Evolutionary conservation across 1,140 invertebrate genomes (phyloP), one percentile per base, ranked within the genome.

Genomic region (Asbolus verrucosus): DNA sequence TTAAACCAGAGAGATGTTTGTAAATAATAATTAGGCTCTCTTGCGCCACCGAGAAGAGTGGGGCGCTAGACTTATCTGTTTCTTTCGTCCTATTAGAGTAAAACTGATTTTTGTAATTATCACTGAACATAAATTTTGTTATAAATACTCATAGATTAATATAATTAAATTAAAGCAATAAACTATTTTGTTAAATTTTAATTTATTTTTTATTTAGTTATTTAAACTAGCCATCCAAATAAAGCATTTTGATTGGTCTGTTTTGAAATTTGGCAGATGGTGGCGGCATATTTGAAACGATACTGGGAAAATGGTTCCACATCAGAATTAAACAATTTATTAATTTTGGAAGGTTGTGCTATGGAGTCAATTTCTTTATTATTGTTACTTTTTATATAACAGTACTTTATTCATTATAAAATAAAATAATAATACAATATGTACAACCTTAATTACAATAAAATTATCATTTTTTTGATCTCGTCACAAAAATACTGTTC

Each of bases 61-160:
- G 8, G n/a, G n/a, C 8, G 24, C 24, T 8, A 27, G 3, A 27
- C 24, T 27, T 27, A 8, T 19, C 13, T 9, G 46, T 27, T 54
- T 43, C 46, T 9, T 8, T 11, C 24, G 62, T 65, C 62, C 61
- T 63, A 41, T 24, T 63, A 63, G 61, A 11, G n/a, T 63, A 39
- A 63, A n/a, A 41, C 46, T 4, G n/a, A 39, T 46, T 65, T 16
- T 46, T 65, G 27, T 65, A 43, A 65, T 65, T 65, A 65, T 65
- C 24, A 74, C 69, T 75, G 69, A 69, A 72, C 31, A 63, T 50
- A 72, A 70, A 71, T 18, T n/a, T 72, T 76, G 67, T 74, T 76
- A 75, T 65, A 70, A 75, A 77, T 77, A 78, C 73, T 75, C 73
- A 77, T 76, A 77, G 67, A 71, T 69, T 77, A 76, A 75, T 78